Evolutionary conservation across 2,888 invertebrate genomes (phyloP), one percentile per base, ranked within the genome.

Genomic region (Mantis religiosa): DNA sequence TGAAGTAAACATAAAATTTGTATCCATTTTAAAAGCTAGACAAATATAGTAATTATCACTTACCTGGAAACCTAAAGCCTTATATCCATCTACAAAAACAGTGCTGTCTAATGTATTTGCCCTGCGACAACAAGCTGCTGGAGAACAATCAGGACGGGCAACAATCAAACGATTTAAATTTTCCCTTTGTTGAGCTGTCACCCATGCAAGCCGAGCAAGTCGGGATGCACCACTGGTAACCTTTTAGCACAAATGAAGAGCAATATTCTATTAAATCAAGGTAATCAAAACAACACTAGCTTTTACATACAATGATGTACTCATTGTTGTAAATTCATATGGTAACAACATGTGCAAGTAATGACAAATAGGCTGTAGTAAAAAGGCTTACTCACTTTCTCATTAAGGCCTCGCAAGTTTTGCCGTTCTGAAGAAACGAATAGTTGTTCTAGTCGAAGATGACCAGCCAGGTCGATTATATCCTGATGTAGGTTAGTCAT

Each of bases 371-470:
- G 6, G 25, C 2, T 20, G 25, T 15, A 54, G 14, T 54, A 15
- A 54, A 54, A 15, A 34, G 87, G 71, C 71, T 85, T 93, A 94
- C 94, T 91, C 91, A 97, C 95, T 92, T 96, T 95, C 92, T 96
- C 96, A 92, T 97, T 97, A 71, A 97, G 94, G 91, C 95, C 95
- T 91, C 96, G 96, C 92, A 98, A 95, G 93, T 97, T 96, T 92
- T 96, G 96, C 93, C 97, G 96, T 93, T 99, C 98, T 4, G 97
- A 96, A 91, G 95, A 95, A 89, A 98, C 97, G 93, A 98, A 98
- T 89, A 98, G 95, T 91, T 97, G 96, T 93, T 99, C 99, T 92
- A 97, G 96, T 89, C 97, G 95, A 91, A 98, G 94, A 92, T 97
- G 96, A 91, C 94, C 94, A 34, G 96, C 95, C 90, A 97, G 93